Evolutionary conservation across 2,113 vertebrate species (phyloP).

Genomic region (Campylomormyrus numenius): DNA sequence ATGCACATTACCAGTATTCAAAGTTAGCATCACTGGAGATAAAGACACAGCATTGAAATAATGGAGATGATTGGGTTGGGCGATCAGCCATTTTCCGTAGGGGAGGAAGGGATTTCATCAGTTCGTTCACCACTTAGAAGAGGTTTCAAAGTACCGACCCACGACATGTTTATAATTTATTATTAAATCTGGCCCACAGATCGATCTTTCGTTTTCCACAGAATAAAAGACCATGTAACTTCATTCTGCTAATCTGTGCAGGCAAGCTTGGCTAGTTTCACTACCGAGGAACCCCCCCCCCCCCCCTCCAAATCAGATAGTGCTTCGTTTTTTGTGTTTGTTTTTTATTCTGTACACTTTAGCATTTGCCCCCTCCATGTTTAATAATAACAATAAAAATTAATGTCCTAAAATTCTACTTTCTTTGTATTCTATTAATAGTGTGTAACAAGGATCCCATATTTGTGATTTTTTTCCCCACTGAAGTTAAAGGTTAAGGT

Average conservation of each 20-base stretch:
- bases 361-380: background rate
- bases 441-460: background rate
- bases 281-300: background rate
- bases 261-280: background rate
- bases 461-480: background rate
- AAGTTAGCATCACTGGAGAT: background rate
- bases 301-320: background rate
- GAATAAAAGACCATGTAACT: background rate
- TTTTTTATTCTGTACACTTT: background rate
- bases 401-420: background rate
- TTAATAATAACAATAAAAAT: background rate
- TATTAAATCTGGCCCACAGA: background rate
- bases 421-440: background rate
- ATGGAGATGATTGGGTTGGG: background rate
- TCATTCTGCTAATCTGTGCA: background rate
- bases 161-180: background rate
- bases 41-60: background rate
- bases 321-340: background rate
- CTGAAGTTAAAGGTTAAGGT: background rate
- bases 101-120: background rate
- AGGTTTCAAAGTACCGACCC: background rate
- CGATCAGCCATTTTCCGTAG: background rate
- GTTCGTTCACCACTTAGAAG: background rate
- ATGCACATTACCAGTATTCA: background rate
- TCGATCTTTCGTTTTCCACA: background rate